phyloP scores from a whole-genome alignment of 1,140 invertebrate species.

The Lycorma delicatula region DNA sequence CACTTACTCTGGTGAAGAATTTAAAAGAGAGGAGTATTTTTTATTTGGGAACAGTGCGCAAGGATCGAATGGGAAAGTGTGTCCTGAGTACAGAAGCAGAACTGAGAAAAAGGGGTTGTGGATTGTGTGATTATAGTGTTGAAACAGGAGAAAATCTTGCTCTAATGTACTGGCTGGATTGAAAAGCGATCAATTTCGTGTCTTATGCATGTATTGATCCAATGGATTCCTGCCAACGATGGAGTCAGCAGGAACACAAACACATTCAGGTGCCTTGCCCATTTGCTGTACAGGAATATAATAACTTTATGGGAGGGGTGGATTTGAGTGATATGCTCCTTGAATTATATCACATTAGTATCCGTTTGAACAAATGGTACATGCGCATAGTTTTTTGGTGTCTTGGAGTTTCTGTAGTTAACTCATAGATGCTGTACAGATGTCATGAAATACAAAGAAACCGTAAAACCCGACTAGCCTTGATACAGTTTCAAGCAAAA shows the following conservation, averaged over 20 bases:
- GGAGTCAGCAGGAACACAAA: not conserved
- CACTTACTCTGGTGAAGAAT: not conserved
- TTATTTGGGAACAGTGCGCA: not conserved
- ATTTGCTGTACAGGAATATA: conserved; percentile 5
- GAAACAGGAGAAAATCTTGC: not conserved
- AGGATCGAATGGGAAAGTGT: not conserved
- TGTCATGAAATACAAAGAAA: not conserved
- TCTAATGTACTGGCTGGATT: not conserved
- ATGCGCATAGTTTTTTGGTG: not conserved
- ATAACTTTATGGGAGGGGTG: conserved; percentile 1
- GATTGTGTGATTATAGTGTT: not conserved
- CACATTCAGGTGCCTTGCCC: conserved; percentile 5
- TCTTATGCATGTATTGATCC: conserved; percentile 1
- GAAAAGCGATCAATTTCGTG: not conserved
- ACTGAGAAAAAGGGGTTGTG: conserved; percentile 2
- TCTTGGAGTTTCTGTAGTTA: not conserved
- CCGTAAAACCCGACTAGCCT: not conserved
- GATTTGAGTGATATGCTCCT: not conserved
- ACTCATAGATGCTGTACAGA: not conserved
- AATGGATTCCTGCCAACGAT: not conserved
- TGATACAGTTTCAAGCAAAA: not conserved
- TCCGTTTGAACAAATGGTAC: not conserved
- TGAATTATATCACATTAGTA: not conserved
- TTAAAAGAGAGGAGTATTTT: not conserved
- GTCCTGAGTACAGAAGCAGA: not conserved